Base-by-base conservation (phyloP, 2,113 vertebrate genomes). In the Oreamnos americanus region DNA sequence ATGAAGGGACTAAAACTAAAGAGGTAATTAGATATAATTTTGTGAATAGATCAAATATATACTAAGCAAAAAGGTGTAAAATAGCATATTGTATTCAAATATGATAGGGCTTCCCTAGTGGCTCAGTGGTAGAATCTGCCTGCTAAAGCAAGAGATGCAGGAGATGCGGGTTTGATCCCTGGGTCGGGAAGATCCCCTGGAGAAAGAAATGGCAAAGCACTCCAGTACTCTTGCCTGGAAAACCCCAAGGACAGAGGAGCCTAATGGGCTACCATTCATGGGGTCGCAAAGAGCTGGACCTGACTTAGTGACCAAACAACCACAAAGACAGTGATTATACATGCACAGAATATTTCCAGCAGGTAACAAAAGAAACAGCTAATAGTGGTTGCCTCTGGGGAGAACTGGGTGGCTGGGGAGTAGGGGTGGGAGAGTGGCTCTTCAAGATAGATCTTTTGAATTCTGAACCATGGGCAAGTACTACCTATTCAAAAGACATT, bases 1-100 rank as follows among this genome's bases (percentile, higher is more conserved):
- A 82, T 45, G 39, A 93, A 91, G 33, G n/a, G 91, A 83, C 82
- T 67, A 60, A 92, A 96, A 93, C 53, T 60, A 91, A 93, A 49
- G 45, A 90, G 5, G 36, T 55, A 67, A 23, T 6, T 91, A 14
- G 64, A 6, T 96, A 23, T 71, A 95, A 88, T 30, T 85, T 67
- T 21, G 2, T 17, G 58, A 51, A 79, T 79, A 62, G 95, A 84
- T 87, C 33, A 95, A 91, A 62, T 49, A 84, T 15, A 33, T 45
- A 25, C 58, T 85, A 78, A 81, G 33, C 39, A 33, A 60, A 91
- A 67, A 57, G 25, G 14, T 86, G 0, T 30, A 90, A 25, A 92
- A 79, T 43, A 21, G 33, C 64, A 71, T 11, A 28, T 14, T 53
- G 25, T 53, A 51, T 78, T 89, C 33, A n/a, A 39, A 84, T 21